Conservation (phyloP, 1,140 invertebrate genomes). For the Lepeophtheirus salmonis region DNA sequence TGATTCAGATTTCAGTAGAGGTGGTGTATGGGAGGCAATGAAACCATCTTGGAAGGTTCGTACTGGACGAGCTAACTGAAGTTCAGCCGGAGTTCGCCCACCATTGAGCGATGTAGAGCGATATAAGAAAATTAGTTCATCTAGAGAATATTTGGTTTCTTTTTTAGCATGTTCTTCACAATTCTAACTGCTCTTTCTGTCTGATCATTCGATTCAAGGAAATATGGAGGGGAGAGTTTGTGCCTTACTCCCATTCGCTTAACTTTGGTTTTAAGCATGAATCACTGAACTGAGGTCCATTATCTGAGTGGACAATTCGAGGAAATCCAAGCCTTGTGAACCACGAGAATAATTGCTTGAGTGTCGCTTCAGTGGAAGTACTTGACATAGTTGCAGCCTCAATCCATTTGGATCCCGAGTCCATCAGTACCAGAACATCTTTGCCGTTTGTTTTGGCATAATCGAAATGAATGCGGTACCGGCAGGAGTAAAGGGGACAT, state of each 20-base stretch:
- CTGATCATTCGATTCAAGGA: not conserved
- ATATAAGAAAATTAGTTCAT: not conserved
- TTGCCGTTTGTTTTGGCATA: slow-evolving; percentile 12
- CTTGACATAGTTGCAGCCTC: not conserved
- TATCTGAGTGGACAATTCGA: not conserved
- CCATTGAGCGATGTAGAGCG: not conserved
- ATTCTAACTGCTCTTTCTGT: not conserved
- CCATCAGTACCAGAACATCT: slow-evolving; percentile 20
- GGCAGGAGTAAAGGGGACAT: slow-evolving; percentile 19
- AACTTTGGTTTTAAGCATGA: not conserved
- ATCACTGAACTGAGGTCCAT: not conserved
- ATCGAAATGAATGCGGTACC: not conserved
- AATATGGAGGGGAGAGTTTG: not conserved
- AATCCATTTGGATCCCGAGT: not conserved
- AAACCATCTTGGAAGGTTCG: too few relatives aligned
- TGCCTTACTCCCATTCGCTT: not conserved
- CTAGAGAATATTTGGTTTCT: not conserved
- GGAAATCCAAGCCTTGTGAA: not conserved
- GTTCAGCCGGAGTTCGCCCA: not conserved
- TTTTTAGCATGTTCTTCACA: not conserved
- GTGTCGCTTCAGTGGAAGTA: not conserved
- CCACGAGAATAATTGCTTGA: not conserved
- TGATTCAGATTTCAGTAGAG: too few relatives aligned
- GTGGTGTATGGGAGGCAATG: too few relatives aligned
- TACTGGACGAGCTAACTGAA: too few relatives aligned